A percentile compares a stretch with the other conserved stretches of the same genome.
Conservation (phyloP, 1,140 invertebrate genomes). For the Triops cancriformis region DNA sequence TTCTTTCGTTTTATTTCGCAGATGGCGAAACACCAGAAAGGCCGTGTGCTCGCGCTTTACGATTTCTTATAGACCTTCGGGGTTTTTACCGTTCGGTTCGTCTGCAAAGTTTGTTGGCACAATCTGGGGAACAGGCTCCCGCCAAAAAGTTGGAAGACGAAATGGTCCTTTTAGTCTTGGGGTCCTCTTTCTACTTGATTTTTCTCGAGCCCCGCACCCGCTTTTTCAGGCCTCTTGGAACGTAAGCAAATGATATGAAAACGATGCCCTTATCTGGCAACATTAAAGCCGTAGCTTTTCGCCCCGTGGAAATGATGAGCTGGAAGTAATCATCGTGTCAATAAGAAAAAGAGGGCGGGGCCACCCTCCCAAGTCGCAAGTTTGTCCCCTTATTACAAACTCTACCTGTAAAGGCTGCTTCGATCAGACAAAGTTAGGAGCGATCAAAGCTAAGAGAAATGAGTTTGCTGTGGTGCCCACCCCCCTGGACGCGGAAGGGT, state of each 20-base stretch:
- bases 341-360: not conserved
- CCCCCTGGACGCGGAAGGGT: not conserved
- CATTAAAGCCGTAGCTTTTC: not conserved
- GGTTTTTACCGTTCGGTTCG: not conserved
- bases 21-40: not conserved
- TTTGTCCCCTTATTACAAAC: not conserved
- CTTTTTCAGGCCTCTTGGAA: not conserved
- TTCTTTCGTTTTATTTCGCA: not conserved
- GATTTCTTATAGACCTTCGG: not conserved
- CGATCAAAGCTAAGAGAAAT: not conserved
- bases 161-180: not conserved
- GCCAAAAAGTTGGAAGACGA: not conserved
- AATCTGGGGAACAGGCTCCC: not conserved
- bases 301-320: constrained; percentile 9
- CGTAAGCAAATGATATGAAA: constrained; percentile 14
- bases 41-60: constrained; percentile 6
- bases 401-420: not conserved
- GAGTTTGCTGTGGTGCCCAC: not conserved
- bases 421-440: not conserved
- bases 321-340: constrained; percentile 13
- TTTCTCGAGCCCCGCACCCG: not conserved
- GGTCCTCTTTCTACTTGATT: not conserved
- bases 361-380: not conserved
- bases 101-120: constrained; percentile 6
- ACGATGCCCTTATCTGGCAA: constrained; percentile 8